Percentiles rank a stretch among this genome's conserved stretches.
Conservation (phyloP, 2,797 vertebrate genomes). For the Loris lydekkerianus region DNA sequence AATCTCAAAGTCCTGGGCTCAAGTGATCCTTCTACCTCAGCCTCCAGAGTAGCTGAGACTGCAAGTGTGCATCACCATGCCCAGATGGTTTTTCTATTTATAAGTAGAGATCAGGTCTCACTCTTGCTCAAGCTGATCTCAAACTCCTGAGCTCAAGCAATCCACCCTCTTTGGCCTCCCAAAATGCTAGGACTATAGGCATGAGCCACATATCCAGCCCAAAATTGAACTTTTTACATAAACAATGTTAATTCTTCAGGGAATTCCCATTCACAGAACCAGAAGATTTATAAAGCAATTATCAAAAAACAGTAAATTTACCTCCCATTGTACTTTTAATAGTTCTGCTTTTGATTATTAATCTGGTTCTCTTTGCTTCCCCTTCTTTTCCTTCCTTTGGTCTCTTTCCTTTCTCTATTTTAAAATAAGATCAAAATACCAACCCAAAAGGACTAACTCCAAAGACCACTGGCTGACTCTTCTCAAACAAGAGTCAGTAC, state of each 20-base stretch:
- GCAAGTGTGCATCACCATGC: no score
- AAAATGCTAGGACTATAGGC: no score
- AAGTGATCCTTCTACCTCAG: no score
- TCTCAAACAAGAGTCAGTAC: slow-evolving; percentile 3
- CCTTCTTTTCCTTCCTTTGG: neutral
- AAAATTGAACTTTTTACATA: slow-evolving; percentile 53
- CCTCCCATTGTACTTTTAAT: neutral
- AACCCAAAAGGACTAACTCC: neutral
- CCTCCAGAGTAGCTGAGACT: no score
- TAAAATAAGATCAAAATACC: neutral
- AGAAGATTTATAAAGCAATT: slow-evolving; percentile 2
- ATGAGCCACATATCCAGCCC: neutral
- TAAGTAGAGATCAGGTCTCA: no score
- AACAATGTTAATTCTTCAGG: slow-evolving; percentile 24
- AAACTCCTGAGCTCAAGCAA: no score
- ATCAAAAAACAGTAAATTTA: neutral
- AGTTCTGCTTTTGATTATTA: neutral
- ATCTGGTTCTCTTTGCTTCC: neutral
- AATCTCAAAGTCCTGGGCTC: no score
- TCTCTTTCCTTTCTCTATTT: neutral
- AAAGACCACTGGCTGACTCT: slow-evolving; percentile 12
- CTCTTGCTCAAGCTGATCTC: no score
- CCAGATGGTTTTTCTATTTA: no score
- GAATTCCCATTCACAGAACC: slow-evolving; percentile 43
- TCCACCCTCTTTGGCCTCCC: no score